Conservation (phyloP, 1,140 invertebrate species). For the Musca vetustissima region DNA sequence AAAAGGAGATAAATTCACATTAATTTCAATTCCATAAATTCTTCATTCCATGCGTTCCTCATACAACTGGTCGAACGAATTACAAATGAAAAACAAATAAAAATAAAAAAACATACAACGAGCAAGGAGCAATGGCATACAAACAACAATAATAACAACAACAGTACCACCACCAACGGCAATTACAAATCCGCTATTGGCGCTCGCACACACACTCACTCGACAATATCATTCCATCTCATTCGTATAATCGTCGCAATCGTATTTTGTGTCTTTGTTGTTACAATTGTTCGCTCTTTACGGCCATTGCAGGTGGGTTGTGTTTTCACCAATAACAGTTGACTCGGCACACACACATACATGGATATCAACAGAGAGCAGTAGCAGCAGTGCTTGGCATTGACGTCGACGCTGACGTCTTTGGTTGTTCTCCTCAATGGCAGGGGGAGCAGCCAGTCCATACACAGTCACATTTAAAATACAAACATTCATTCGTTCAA, state of each 20-base stretch:
- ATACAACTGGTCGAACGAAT: too few species aligned
- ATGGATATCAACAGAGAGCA: too few species aligned
- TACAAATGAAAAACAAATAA: too few species aligned
- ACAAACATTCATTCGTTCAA: background rate
- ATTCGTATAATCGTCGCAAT: slow-evolving; percentile 6
- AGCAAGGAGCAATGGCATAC: too few species aligned
- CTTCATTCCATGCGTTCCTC: too few species aligned
- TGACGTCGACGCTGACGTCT: background rate
- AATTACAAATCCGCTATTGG: too few species aligned
- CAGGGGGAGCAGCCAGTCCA: slow-evolving; percentile 8
- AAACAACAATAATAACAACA: background rate
- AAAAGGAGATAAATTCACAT: too few species aligned
- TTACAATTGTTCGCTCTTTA: slow-evolving; percentile 19
- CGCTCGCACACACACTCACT: slow-evolving; percentile 4
- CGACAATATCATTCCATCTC: slow-evolving; percentile 19
- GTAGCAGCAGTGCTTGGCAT: too few species aligned
- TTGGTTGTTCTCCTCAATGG: background rate
- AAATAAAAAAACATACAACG: too few species aligned
- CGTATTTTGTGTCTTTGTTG: slow-evolving; percentile 13
- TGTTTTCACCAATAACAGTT: slow-evolving; percentile 8
- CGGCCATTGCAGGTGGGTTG: slow-evolving; percentile 22
- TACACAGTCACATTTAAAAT: background rate
- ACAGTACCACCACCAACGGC: too few species aligned
- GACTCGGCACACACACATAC: background rate
- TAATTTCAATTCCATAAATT: too few species aligned